Base-by-base conservation (phyloP, 2,113 vertebrate genomes). In the Trochalopteron elliotii region DNA sequence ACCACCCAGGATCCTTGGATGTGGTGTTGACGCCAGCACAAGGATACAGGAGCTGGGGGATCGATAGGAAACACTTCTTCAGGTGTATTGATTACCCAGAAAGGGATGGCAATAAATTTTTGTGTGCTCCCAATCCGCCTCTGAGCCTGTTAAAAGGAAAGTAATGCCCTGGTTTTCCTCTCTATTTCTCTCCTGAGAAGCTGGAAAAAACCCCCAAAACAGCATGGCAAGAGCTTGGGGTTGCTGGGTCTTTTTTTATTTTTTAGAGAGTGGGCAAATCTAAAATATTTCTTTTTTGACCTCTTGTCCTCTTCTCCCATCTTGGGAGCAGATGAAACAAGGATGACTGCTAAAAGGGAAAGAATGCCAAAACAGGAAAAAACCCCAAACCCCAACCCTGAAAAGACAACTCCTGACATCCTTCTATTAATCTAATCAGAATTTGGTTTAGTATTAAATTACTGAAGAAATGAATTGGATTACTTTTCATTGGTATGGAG, bases 41-140 rank as follows among this genome's bases (percentile, higher is more conserved):
- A 81, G 86, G 83, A 35, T 94, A 52, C 81, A 60, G 59, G 81
- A 89, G 55, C 47, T 82, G 52, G 16, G 55, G 81, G 47, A 87
- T 95, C 88, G 37, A 92, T 94, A 93, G 65, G 19, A 95, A 97
- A 79, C 42, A 31, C 44, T 74, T 52, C 50, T 91, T 93, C 90
- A 57, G 74, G 83, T 91, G 35, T 83, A 96, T 79, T 75, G 82
- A 94, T 92, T 50, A 20, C 64, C 78, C 72, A 88, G 89, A 87
- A 64, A 90, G 21, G 83, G 55, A 65, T 40, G 67, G 35, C 15
- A 3, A 83, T 93, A 93, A 72, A 71, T 94, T 94, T 82, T 75
- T 67, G 4, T 61, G 16, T 67, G 72, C 86, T 84, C 76, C 84
- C 30, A 17, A 85, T 63, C 50, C 5, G 1, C 81, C 71, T 83